Base-by-base conservation (phyloP, 2,797 vertebrate species). In the Acipenser oxyrinchus region DNA sequence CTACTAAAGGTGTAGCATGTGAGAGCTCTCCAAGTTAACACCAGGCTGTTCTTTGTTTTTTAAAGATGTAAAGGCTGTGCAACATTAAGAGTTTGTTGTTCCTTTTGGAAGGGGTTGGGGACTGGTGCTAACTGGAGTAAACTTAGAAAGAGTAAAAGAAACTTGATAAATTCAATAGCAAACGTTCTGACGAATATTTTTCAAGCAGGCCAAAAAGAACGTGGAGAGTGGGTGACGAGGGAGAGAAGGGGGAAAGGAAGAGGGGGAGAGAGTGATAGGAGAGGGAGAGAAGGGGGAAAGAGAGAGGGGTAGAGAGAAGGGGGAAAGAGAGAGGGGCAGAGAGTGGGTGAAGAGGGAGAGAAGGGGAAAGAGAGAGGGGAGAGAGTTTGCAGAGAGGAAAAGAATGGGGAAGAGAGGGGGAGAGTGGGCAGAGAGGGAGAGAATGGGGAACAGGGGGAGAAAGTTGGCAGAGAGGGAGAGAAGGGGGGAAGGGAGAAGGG, bases 351-450 rank as follows among this genome's bases (percentile, higher is more conserved):
- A 9, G 60, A 68, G 66, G 72, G 68, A 65, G 61, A 61, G 63
- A 71, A n/a, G 75, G 65, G 67, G 75, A 72, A 62, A 69, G 52
- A 69, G 60, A 67, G 67, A 65, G 68, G 64, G 63, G 49, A 18
- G 51, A 1, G 2, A 57, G 51, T 52, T 60, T 52, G 59, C 12
- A 48, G 48, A 66, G 55, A 57, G 52, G 50, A 10, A 13, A 63
- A 70, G 67, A 37, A 4, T 11, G 8, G 1, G 2, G 3, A 23
- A 3, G 13, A 48, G 50, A 51, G 50, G 49, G 49, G 1, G 3
- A 48, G 5, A 49, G 6, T 61, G 15, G 37, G 18, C 4, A 62
- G 15, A 18, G 15, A 18, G 15, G 15, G 15, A 18, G 15, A 18
- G 15, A 18, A 18, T 18, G 15, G 15, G 15, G 15, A 18, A 18